Conservation (phyloP, 37 sponge, comb jelly and placozoan genomes). For the Beroe ovata region DNA sequence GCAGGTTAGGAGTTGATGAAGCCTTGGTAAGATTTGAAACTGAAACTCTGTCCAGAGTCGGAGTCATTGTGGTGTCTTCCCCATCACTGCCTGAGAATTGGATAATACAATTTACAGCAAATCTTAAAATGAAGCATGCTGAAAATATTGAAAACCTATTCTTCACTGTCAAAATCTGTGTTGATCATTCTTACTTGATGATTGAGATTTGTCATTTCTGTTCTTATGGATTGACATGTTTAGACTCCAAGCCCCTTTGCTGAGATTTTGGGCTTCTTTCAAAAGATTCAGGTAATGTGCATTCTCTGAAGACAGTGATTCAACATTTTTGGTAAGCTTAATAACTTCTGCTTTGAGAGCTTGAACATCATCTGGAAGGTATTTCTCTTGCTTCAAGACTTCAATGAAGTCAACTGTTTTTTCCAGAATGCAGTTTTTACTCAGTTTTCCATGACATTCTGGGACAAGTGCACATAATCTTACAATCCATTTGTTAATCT, state of each 20-base stretch:
- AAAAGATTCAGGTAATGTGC: constrained; percentile 11
- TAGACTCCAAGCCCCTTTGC: constrained; percentile 41
- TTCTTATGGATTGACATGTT: constrained; percentile 53
- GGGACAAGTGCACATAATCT: constrained; percentile 53
- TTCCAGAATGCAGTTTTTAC: constrained; percentile 52
- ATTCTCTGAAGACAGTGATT: constrained; percentile 55
- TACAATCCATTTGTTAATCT: constrained; percentile 40
- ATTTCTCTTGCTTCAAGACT: constrained; percentile 22
- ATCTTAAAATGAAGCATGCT: background rate
- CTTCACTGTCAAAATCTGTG: background rate
- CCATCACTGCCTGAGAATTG: constrained; percentile 54
- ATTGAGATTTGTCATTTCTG: constrained; percentile 43
- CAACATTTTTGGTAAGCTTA: constrained; percentile 58
- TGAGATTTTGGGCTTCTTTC: constrained; percentile 40
- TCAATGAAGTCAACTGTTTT: constrained; percentile 58
- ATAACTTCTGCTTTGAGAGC: constrained; percentile 53
- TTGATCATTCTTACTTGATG: constrained; percentile 6
- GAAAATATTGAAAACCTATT: background rate
- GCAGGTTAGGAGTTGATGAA: constrained; percentile 8
- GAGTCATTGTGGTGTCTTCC: constrained; percentile 67
- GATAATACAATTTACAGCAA: background rate
- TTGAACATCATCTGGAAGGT: constrained; percentile 64
- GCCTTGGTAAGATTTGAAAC: constrained; percentile 65
- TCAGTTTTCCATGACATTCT: constrained; percentile 40
- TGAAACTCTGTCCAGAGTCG: constrained; percentile 37